These are phyloP conservation scores for Aspidiotus destructor DNA, from an alignment of 2,888 invertebrate species.

Conservation along the genomic window DNA sequence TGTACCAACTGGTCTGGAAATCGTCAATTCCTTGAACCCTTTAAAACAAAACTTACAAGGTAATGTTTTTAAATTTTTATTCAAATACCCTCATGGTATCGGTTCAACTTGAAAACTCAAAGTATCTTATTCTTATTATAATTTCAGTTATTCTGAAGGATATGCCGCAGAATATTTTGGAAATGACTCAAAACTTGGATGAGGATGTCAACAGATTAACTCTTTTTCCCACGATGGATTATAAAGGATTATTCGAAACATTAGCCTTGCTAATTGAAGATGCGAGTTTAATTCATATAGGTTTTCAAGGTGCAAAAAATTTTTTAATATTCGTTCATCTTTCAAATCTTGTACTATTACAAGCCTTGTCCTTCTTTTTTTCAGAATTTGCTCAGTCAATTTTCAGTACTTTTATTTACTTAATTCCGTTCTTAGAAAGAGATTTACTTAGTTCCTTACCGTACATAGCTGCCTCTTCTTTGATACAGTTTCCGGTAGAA, in stretches of 20 bases:
- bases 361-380: neutral
- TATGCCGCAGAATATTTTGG: slow-evolving; percentile 84
- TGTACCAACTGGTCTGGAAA: slow-evolving; percentile 86
- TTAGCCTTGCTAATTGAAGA: slow-evolving; percentile 82
- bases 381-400: slow-evolving; percentile 87
- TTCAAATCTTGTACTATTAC: neutral
- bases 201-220: slow-evolving; percentile 78
- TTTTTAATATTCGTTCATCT: neutral
- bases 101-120: slow-evolving; percentile 3
- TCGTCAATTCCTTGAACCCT: slow-evolving; percentile 94
- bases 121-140: neutral
- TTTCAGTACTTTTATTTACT: slow-evolving; percentile 52
- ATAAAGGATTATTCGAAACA: slow-evolving; percentile 89
- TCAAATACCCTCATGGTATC: neutral
- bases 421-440: slow-evolving; percentile 91
- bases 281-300: slow-evolving; percentile 82
- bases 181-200: slow-evolving; percentile 78
- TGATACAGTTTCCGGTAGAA: slow-evolving; percentile 80
- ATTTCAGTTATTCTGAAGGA: slow-evolving; percentile 58
- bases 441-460: slow-evolving; percentile 93
- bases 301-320: slow-evolving; percentile 42
- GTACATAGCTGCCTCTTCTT: slow-evolving; percentile 84
- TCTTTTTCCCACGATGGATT: slow-evolving; percentile 92
- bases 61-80: slow-evolving; percentile 41
- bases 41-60: slow-evolving; percentile 94